These are phyloP conservation scores for Melanaphis sacchari DNA, from an alignment of 1,140 invertebrate species.

Conservation along the genomic window DNA sequence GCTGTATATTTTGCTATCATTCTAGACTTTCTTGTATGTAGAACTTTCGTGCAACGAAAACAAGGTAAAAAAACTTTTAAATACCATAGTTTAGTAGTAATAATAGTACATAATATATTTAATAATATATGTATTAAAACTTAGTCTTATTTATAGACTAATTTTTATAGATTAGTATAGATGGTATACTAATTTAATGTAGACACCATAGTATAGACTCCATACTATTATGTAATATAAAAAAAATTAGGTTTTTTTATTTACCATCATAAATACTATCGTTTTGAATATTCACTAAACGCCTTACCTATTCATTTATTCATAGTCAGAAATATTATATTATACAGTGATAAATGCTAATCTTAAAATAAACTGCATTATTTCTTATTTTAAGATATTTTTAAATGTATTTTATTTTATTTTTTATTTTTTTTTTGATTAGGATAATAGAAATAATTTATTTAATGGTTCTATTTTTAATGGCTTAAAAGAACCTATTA, in stretches of 20 bases:
- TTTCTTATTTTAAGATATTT: background rate
- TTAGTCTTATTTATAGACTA: background rate
- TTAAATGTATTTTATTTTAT: background rate
- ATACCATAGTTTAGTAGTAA: background rate
- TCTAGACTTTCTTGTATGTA: background rate
- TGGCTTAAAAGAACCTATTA: background rate
- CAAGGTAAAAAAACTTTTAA: background rate
- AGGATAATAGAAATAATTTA: background rate
- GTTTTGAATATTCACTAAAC: background rate
- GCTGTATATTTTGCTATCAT: background rate
- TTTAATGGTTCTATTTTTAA: background rate
- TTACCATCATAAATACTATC: background rate
- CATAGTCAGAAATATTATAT: too few species aligned
- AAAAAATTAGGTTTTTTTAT: background rate
- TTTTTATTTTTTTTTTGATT: too few species aligned
- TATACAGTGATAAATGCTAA: background rate
- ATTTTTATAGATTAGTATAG: too few species aligned
- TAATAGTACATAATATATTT: background rate
- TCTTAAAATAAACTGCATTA: background rate
- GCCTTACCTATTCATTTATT: too few species aligned
- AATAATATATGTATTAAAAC: background rate
- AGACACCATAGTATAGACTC: too few species aligned
- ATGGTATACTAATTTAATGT: too few species aligned
- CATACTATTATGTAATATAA: background rate
- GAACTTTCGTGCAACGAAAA: background rate